A percentile compares a stretch with the other conserved stretches of the same genome.
Evolutionary conservation across 2,113 vertebrate genomes (phyloP).

Genomic region (Misgurnus anguillicaudatus): DNA sequence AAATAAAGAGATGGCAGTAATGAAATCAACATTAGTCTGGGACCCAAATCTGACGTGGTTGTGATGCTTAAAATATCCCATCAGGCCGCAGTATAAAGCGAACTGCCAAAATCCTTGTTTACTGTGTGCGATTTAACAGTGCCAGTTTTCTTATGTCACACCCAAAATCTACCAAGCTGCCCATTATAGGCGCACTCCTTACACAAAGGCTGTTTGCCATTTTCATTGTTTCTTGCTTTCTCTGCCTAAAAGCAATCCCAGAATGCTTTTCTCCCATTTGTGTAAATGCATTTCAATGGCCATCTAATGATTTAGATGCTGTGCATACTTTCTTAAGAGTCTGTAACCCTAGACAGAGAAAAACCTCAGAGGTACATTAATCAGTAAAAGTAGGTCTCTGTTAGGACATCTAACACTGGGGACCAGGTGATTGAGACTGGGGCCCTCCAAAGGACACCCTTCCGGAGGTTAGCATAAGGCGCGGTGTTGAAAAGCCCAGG

Average conservation of each 20-base stretch:
- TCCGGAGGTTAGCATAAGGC: conserved; percentile 26
- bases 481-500: conserved; percentile 44
- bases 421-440: conserved; percentile 35
- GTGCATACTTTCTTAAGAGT: neutral
- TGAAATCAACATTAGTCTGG: conserved; percentile 24
- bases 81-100: conserved; percentile 1
- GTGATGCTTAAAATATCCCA: conserved; percentile 22
- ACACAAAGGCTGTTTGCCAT: no score
- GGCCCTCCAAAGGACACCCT: conserved; percentile 27
- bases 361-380: conserved; percentile 14
- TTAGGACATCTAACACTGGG: conserved; percentile 43
- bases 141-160: conserved; percentile 18
- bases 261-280: no score
- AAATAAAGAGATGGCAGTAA: conserved; percentile 35
- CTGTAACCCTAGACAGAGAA: conserved; percentile 35
- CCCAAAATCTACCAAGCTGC: neutral
- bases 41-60: neutral
- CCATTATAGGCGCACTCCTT: no score
- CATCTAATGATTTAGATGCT: neutral
- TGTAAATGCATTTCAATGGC: neutral
- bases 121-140: neutral
- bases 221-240: no score
- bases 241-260: no score
- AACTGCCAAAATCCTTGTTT: conserved; percentile 16
- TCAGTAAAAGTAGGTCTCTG: conserved; percentile 34